Conservation (phyloP, 1,140 invertebrate genomes). For the Ips nitidus region DNA sequence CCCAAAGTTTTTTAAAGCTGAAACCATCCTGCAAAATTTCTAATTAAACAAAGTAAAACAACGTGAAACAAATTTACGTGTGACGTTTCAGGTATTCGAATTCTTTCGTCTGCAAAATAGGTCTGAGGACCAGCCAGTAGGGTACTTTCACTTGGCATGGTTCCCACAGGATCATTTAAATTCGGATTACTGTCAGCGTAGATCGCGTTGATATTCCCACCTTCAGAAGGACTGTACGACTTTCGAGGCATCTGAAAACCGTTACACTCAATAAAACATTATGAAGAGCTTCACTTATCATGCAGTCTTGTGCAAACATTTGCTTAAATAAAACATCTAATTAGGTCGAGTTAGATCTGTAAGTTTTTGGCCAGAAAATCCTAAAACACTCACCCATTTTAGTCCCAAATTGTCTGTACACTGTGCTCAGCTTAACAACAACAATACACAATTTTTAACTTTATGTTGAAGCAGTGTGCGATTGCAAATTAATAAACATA, state of each 20-base stretch:
- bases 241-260: slow-evolving; percentile 34
- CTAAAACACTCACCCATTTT: too few relatives aligned
- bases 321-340: too few relatives aligned
- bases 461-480: too few relatives aligned
- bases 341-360: too few relatives aligned
- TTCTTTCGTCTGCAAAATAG: slow-evolving; percentile 66
- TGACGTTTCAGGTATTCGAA: slow-evolving; percentile 60
- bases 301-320: too few relatives aligned
- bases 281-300: too few relatives aligned
- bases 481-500: too few relatives aligned
- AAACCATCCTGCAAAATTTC: slow-evolving; percentile 59
- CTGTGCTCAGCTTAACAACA: too few relatives aligned
- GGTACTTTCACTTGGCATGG: slow-evolving; percentile 44
- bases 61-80: slow-evolving; percentile 25
- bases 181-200: slow-evolving; percentile 13
- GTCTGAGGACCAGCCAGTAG: slow-evolving; percentile 49
- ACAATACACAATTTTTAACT: too few relatives aligned
- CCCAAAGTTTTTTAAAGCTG: slow-evolving; percentile 89
- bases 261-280: too few relatives aligned
- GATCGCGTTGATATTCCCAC: slow-evolving; percentile 9
- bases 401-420: too few relatives aligned
- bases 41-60: background rate
- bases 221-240: slow-evolving; percentile 24
- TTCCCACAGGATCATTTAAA: slow-evolving; percentile 9
- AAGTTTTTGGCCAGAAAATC: too few relatives aligned